Conservation (phyloP, 2,113 vertebrate species). For the Actinemys pallida region DNA sequence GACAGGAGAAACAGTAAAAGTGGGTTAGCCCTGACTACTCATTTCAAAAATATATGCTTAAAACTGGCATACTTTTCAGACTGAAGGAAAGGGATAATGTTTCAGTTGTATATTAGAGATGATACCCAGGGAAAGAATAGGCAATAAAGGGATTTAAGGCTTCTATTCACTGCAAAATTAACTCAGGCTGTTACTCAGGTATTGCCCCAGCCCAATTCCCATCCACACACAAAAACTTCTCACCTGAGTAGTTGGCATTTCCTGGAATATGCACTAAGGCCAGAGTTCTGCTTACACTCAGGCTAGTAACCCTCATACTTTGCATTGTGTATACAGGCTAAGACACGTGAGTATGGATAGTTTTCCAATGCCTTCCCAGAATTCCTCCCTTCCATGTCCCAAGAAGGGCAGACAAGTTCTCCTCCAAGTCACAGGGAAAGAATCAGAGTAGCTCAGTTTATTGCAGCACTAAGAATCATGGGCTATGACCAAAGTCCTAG, state of each 20-base stretch:
- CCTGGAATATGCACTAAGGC: background rate
- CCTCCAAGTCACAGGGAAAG: background rate
- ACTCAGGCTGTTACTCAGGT: background rate
- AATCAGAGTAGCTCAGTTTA: background rate
- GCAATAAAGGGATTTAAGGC: background rate
- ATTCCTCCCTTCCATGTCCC: background rate
- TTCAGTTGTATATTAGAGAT: background rate
- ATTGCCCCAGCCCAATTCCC: background rate
- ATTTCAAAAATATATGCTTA: background rate
- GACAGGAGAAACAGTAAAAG: background rate
- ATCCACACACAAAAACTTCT: background rate
- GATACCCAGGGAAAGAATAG: background rate
- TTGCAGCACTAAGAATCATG: background rate
- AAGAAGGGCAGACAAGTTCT: background rate
- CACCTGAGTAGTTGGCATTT: background rate
- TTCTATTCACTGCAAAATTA: background rate
- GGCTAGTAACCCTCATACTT: background rate
- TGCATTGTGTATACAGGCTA: background rate
- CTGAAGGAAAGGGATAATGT: background rate
- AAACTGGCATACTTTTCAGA: background rate
- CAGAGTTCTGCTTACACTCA: background rate
- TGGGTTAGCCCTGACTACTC: background rate
- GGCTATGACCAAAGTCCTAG: background rate
- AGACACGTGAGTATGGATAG: background rate
- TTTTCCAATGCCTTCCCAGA: background rate